Percentiles rank a stretch among this genome's conserved stretches.
phyloP scores from a whole-genome alignment of 2,888 invertebrate genomes.

The Lithophane ornitopus region DNA sequence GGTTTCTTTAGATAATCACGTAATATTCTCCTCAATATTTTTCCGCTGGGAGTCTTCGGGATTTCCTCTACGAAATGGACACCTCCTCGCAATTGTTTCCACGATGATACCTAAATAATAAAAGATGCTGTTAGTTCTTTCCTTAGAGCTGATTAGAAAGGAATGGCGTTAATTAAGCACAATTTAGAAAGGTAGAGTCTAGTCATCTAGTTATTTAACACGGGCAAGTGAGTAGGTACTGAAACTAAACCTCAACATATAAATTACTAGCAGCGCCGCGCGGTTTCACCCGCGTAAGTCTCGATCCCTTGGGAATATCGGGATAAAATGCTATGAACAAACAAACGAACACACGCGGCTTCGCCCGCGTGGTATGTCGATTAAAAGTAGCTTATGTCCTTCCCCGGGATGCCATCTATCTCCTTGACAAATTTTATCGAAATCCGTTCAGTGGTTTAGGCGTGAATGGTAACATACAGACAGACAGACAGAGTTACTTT shows the following conservation, averaged over 20 bases:
- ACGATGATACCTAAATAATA: conserved; percentile 88
- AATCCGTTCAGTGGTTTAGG: no score
- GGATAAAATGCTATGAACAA: no score
- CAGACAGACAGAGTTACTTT: no score
- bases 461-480: no score
- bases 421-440: no score
- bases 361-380: no score
- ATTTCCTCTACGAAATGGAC: conserved; percentile 93
- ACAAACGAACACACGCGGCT: no score
- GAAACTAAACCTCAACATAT: background rate
- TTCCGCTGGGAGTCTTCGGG: conserved; percentile 94
- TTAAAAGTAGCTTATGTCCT: no score
- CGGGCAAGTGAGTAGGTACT: background rate
- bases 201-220: background rate
- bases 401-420: no score
- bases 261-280: background rate
- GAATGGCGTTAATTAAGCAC: background rate
- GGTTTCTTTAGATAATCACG: conserved; percentile 74
- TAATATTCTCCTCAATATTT: conserved; percentile 92
- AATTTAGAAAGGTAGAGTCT: background rate
- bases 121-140: conserved; percentile 20
- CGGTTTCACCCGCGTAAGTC: no score
- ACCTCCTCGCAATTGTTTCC: conserved; percentile 93
- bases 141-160: background rate
- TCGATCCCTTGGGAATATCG: no score